Evolutionary conservation across 2,113 vertebrate genomes (phyloP), one percentile per base, ranked within the genome.

Genomic region (Dipodomys ordii): DNA sequence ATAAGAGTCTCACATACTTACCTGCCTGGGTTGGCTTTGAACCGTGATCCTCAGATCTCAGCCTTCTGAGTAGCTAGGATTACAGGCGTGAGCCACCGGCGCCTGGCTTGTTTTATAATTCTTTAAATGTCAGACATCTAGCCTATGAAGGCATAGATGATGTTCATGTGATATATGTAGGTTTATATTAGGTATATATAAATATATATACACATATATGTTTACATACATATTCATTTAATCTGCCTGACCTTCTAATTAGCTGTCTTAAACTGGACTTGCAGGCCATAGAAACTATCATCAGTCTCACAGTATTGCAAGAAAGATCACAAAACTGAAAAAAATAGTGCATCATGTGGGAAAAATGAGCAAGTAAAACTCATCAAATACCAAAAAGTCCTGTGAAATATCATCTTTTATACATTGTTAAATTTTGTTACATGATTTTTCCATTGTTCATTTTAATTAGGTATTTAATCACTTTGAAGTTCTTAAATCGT

Each of bases 401-500:
- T 79, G 65, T 44, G 49, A 92, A 90, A 68, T 3, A 35, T 30
- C 91, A 83, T n/a, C 16, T 30, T 92, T 84, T 6, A 68, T 44
- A 23, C 7, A 49, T 53, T 76, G 25, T 79, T 87, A 27, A 82
- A 57, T 88, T 92, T 44, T 91, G 53, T 72, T 91, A 44, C 1
- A 57, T 71, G 83, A 22, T 53, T 72, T 6, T 57, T 92, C 77
- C 19, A 73, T 80, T 83, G 19, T 92, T 91, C 60, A 81, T 27
- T 67, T 96, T 91, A 84, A 94, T 88, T 79, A 69, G 28, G 2
- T 60, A 87, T 89, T 69, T 81, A 68, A 78, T 87, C 62, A 90
- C 46, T 62, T 94, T 69, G 81, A 94, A 82, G 87, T 82, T 92
- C 68, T 69, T 60, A 91, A 90, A 62, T 91, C 93, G 60, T 62